A percentile compares a stretch with the other conserved stretches of the same genome.
Evolutionary conservation across 2,113 vertebrate species (phyloP).

Genomic region (Dasyurus viverrinus): DNA sequence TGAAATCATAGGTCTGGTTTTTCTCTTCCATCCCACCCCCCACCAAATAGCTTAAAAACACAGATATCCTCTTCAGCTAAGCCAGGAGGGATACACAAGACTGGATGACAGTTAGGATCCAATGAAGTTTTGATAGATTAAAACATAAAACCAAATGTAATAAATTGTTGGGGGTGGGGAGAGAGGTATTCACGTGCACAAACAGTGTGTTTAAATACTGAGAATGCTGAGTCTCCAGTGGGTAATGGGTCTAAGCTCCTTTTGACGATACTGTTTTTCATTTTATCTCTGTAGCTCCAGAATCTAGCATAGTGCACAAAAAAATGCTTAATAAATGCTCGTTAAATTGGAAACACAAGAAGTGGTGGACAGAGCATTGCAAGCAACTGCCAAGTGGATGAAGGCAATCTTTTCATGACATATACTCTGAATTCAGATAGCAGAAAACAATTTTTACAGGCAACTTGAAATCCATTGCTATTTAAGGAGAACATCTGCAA

Average conservation of each 20-base stretch:
- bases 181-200: neutral
- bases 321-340: neutral
- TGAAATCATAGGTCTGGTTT: neutral
- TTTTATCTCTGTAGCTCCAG: neutral
- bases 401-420: neutral
- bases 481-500: neutral
- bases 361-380: neutral
- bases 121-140: neutral
- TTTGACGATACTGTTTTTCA: neutral
- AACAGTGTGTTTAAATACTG: neutral
- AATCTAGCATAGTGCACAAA: neutral
- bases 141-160: neutral
- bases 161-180: neutral
- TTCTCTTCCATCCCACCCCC: too few relatives aligned
- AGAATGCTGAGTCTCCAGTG: neutral
- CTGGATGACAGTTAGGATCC: neutral
- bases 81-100: too few relatives aligned
- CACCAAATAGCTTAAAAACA: neutral
- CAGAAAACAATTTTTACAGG: neutral
- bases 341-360: neutral
- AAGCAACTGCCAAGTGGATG: neutral
- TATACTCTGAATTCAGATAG: neutral
- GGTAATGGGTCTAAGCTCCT: neutral
- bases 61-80: neutral
- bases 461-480: neutral